These are phyloP conservation scores for Sturnus vulgaris DNA, from an alignment of 2,113 vertebrate species.

Conservation along the genomic window DNA sequence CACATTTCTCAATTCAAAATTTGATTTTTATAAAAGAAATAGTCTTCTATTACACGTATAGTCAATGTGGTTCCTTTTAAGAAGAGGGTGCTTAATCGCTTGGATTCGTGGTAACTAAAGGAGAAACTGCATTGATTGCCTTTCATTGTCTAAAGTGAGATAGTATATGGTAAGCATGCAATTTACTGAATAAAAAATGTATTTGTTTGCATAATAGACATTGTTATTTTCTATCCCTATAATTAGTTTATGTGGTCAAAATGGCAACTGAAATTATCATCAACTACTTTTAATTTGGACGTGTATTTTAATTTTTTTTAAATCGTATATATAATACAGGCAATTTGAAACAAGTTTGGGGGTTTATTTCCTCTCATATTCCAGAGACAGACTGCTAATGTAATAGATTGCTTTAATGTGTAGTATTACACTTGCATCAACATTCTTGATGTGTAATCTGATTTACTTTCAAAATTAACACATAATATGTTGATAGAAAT, in stretches of 20 bases:
- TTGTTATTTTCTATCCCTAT: neutral
- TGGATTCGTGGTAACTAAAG: neutral
- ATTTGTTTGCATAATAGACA: neutral
- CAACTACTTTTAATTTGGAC: neutral
- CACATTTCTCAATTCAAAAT: neutral
- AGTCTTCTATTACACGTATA: neutral
- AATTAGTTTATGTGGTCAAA: neutral
- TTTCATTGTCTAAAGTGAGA: neutral
- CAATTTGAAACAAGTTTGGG: neutral
- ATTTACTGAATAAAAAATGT: neutral
- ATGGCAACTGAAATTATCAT: neutral
- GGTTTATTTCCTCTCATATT: neutral
- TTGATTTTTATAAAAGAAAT: neutral
- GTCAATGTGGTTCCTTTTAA: neutral
- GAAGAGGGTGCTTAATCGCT: neutral
- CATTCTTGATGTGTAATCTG: neutral
- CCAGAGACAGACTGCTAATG: neutral
- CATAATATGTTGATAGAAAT: neutral
- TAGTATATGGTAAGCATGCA: neutral
- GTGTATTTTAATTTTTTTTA: neutral
- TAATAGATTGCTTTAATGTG: neutral
- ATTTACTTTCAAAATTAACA: slow-evolving; percentile 3
- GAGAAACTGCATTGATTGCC: neutral
- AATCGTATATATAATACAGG: neutral
- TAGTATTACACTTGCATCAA: neutral